Evolutionary conservation across 2,888 invertebrate species (phyloP).

Genomic region (Stenchaetothrips biformis): DNA sequence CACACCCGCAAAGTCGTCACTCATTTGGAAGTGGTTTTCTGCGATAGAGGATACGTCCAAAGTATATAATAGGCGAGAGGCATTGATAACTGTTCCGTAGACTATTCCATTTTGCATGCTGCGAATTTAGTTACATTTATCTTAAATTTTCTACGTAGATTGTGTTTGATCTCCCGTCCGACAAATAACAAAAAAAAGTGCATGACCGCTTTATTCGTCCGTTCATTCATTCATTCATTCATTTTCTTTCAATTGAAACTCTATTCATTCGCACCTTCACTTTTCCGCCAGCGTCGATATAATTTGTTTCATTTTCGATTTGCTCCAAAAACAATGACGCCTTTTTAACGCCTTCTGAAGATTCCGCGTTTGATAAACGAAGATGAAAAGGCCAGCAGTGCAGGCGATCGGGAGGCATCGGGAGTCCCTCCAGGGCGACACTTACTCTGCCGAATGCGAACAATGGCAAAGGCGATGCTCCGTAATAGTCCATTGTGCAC

Average conservation of each 20-base stretch:
- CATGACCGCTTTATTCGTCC: neutral
- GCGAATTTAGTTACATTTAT: neutral
- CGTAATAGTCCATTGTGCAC: neutral
- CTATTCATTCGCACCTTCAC: too few relatives aligned
- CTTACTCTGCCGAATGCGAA: neutral
- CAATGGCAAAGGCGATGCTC: neutral
- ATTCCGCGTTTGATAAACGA: too few relatives aligned
- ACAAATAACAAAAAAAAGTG: too few relatives aligned
- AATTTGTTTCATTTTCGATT: too few relatives aligned
- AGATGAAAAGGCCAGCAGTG: neutral
- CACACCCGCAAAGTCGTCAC: neutral
- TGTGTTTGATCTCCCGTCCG: too few relatives aligned
- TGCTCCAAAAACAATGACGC: too few relatives aligned
- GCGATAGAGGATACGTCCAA: neutral
- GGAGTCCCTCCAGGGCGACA: neutral
- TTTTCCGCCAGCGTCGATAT: too few relatives aligned
- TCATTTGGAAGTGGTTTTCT: constrained; percentile 8
- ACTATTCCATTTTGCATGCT: neutral
- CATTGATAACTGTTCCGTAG: neutral
- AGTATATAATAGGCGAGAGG: neutral
- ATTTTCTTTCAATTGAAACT: neutral
- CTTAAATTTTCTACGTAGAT: neutral
- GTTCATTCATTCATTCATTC: neutral
- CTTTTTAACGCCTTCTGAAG: too few relatives aligned
- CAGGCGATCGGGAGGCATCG: neutral